Evolutionary conservation across 2,113 vertebrate genomes (phyloP).

Genomic region (Platycercus adscitus): DNA sequence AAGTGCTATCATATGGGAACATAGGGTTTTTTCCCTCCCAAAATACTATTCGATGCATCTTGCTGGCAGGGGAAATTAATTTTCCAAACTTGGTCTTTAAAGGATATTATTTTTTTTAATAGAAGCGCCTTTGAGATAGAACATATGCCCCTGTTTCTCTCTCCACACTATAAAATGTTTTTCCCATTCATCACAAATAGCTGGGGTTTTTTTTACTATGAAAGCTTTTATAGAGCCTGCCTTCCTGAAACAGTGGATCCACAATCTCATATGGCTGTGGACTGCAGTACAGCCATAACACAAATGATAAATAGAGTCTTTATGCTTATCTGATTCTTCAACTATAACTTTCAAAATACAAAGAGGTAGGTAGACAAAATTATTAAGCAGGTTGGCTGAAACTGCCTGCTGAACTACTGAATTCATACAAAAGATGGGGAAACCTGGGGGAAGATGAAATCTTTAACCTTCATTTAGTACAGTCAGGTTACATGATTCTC

Average conservation of each 20-base stretch:
- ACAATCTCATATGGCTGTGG: background rate
- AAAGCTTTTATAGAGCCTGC: constrained; percentile 17
- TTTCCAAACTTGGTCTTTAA: constrained; percentile 45
- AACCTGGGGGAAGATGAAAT: background rate
- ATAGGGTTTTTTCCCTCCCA: background rate
- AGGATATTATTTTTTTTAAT: constrained; percentile 66
- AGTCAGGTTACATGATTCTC: background rate
- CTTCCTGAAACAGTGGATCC: background rate
- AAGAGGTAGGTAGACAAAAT: background rate
- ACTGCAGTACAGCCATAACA: background rate
- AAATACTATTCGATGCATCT: background rate
- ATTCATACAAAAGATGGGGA: background rate
- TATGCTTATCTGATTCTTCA: background rate
- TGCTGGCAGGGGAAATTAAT: constrained; percentile 52
- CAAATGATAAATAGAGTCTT: background rate
- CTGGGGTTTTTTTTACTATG: background rate
- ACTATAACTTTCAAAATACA: background rate
- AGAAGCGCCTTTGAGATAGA: constrained; percentile 53
- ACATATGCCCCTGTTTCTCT: constrained; percentile 42
- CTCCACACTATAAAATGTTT: constrained; percentile 44
- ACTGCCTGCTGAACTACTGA: background rate
- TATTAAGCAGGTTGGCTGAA: background rate
- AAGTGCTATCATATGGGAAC: background rate
- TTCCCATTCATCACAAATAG: constrained; percentile 48
- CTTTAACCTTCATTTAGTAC: background rate